A percentile compares a stretch with the other conserved stretches of the same genome.
Conservation (phyloP, 2,113 vertebrate genomes). For the Cyprinodon tularosa region DNA sequence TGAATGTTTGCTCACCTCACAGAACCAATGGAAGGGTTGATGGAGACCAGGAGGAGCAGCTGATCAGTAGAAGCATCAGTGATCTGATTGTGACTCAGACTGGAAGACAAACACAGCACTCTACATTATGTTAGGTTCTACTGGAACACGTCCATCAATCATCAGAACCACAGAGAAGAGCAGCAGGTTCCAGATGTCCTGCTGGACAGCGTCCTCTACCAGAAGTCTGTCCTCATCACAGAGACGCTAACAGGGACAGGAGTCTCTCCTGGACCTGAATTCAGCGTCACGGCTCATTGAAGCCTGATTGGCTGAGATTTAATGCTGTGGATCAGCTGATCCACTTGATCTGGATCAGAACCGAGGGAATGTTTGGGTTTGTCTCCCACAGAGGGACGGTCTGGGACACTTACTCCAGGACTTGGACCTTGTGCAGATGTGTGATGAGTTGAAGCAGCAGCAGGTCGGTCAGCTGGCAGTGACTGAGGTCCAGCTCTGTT, state of each 20-base stretch:
- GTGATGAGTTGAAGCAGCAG: slow-evolving; percentile 16
- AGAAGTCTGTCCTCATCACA: background rate
- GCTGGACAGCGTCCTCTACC: background rate
- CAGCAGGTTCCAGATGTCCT: background rate
- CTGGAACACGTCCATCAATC: background rate
- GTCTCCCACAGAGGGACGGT: background rate
- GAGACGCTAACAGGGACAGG: background rate
- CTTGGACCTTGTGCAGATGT: slow-evolving; percentile 28
- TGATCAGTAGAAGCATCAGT: background rate
- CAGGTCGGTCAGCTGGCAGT: slow-evolving; percentile 45
- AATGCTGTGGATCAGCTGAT: background rate
- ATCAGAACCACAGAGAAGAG: too few species aligned
- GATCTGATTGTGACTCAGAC: slow-evolving; percentile 47
- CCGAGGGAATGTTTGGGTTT: background rate
- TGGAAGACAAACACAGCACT: slow-evolving; percentile 25
- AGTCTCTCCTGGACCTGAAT: background rate
- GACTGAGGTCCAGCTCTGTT: slow-evolving; percentile 48
- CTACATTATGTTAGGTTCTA: background rate
- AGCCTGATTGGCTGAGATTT: background rate
- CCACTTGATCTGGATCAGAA: background rate
- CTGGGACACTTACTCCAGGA: slow-evolving; percentile 40
- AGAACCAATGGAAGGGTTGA: slow-evolving; percentile 9
- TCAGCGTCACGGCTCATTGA: too few species aligned
- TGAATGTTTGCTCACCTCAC: slow-evolving; percentile 27
- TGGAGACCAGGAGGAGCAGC: slow-evolving; percentile 29